Evolutionary conservation across 2,113 vertebrate species (phyloP), one percentile per base, ranked within the genome.

Genomic region (Hydrochoerus hydrochaeris): DNA sequence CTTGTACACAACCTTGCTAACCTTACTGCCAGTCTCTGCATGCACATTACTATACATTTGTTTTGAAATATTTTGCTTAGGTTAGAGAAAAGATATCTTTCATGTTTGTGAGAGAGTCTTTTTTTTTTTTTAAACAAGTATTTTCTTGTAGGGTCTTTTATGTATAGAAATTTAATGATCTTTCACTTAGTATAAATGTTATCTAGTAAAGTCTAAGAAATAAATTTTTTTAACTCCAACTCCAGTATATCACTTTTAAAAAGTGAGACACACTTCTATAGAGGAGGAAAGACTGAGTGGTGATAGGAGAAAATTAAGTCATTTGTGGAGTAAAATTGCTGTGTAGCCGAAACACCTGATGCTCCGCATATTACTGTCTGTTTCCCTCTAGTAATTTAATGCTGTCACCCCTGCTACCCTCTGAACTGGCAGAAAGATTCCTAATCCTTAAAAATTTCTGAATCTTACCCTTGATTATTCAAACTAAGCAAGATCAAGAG

Each of bases 211-310:
- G 75, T 85, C 69, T 58, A 87, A 38, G 57, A 92, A 82, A 89
- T 80, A 88, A 88, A 87, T 69, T 80, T 97, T 94, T 85, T 58
- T 90, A 69, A 95, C n/a, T 52, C 41, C 65, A 94, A 96, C 87
- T 77, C 80, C 49, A 84, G 81, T 67, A 91, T 91, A 94, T 67
- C 67, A 67, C n/a, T 65, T 95, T 65, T 20, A 86, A 90, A 95
- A 92, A 78, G 17, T 65, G 93, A 92, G 67, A 67, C 75, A 10
- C 28, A 69, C 44, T 83, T 16, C 94, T 52, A 84, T 0, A 46
- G 22, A 85, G 12, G 60, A 63, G 52, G 58, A 58, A 73, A 54
- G 32, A 81, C 13, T 46, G 60, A 46, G 58, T 30, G 32, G 32
- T 30, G 5, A 67, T 0, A 65, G 69, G 9, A 92, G 57, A 92